A percentile compares a stretch with the other conserved stretches of the same genome.
Evolutionary conservation across 2,888 invertebrate genomes (phyloP).

Genomic region (Diaprepes abbreviatus): DNA sequence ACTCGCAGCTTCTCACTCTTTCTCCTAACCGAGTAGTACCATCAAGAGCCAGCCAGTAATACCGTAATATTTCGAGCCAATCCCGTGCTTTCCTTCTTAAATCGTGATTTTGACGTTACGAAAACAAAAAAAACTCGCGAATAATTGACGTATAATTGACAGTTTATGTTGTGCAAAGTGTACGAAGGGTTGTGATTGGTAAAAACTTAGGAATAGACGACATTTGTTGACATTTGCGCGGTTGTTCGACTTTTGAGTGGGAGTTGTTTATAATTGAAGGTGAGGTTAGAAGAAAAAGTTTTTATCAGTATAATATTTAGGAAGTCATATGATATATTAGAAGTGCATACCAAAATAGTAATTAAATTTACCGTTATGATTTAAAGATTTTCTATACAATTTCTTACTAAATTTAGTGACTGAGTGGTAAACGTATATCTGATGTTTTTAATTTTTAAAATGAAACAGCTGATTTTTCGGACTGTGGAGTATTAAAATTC

Average conservation of each 20-base stretch:
- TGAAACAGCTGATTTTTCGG: no score
- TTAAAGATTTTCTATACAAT: no score
- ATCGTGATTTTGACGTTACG: conserved; percentile 5
- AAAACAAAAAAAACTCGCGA: not conserved
- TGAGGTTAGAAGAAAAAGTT: conserved; percentile 1
- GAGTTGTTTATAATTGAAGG: conserved; percentile 11
- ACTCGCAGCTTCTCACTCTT: conserved; percentile 17
- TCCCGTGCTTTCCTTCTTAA: not conserved
- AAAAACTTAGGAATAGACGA: not conserved
- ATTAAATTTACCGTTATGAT: no score
- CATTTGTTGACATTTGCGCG: not conserved
- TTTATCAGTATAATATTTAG: not conserved
- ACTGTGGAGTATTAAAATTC: no score
- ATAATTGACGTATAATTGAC: conserved; percentile 12
- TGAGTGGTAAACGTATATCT: no score
- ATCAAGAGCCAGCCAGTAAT: conserved; percentile 11
- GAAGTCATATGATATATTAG: not conserved
- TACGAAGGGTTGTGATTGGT: conserved; percentile 5
- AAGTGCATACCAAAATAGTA: not conserved
- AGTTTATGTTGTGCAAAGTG: not conserved
- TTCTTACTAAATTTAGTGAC: no score
- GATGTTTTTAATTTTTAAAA: no score
- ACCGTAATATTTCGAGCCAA: conserved; percentile 18
- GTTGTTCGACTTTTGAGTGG: not conserved
- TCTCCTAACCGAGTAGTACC: conserved; percentile 16